Base-by-base conservation (phyloP, 2,113 vertebrate genomes). In the Prionailurus bengalensis region DNA sequence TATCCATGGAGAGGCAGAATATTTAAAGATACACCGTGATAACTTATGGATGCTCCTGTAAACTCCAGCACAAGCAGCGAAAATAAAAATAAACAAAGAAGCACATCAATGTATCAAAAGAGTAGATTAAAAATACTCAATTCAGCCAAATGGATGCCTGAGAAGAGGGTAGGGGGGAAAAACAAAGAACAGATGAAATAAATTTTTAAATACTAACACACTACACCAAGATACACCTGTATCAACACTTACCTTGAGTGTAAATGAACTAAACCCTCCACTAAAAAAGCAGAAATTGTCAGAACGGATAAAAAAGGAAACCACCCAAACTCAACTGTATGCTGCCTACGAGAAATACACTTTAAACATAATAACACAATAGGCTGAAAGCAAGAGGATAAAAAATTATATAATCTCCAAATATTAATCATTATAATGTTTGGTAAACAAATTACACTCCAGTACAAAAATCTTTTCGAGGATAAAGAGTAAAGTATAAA, bases 391-490 rank as follows among this genome's bases (percentile, higher is more conserved):
- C 15, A 92, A 93, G 42, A 87, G 27, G 19, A 79, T 53, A 6
- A 16, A 33, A 94, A 81, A 71, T 45, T 36, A 33, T 19, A 23
- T 12, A 48, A 42, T 48, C 19, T 91, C 23, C n/a, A 66, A 71
- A 48, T 80, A 92, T 13, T 71, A 95, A 85, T 70, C 25, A 70
- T 45, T 70, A 74, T 5, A 42, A 74, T 68, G 36, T 81, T 76
- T 97, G 19, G 10, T 27, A 71, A 88, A 66, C 29, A 92, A 58
- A 87, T 94, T 48, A 55, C 36, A 65, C 0, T 1, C 9, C 4
- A 81, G 51, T 68, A 71, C 39, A 93, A 96, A 93, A 96, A 53
- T 91, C 42, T 89, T 85, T 51, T 78, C 1, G 19, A 88, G 4
- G 23, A 53, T 84, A 74, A 84, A 63, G 10, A 27, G 19, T 82